Percentiles rank a stretch among this genome's conserved stretches.
Evolutionary conservation across 2,113 vertebrate genomes (phyloP).

Genomic region (Azemiops feae): DNA sequence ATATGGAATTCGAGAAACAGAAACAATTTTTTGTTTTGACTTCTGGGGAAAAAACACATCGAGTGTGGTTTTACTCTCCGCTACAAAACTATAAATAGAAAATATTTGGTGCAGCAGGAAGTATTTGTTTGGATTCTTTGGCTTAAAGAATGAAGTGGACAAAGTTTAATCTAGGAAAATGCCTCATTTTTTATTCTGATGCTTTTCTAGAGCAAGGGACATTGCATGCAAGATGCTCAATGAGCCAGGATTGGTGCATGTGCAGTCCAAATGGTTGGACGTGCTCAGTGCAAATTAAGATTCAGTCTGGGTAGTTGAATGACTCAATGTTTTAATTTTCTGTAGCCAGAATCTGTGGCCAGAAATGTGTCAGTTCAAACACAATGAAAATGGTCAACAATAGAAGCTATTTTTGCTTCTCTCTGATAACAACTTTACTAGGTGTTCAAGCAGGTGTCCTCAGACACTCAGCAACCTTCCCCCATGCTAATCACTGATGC

Average conservation of each 20-base stretch:
- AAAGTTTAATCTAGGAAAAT: neutral
- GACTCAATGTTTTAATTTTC: neutral
- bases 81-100: neutral
- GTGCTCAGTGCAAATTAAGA: neutral
- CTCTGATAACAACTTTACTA: neutral
- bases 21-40: neutral
- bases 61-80: neutral
- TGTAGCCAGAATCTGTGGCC: neutral
- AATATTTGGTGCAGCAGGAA: neutral
- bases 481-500: neutral
- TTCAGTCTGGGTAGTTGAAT: neutral
- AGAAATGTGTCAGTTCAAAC: neutral
- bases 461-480: rapidly evolving
- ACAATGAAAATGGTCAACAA: neutral
- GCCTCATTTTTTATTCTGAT: neutral
- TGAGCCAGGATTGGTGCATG: neutral
- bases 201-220: neutral
- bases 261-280: neutral
- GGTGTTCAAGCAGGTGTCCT: neutral
- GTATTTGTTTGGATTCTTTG: neutral
- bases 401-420: neutral
- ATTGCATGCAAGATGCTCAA: neutral
- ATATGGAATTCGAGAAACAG: neutral
- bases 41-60: neutral
- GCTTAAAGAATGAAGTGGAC: neutral